Conservation (phyloP, 2,797 vertebrate genomes). For the Sebastes steindachneri region DNA sequence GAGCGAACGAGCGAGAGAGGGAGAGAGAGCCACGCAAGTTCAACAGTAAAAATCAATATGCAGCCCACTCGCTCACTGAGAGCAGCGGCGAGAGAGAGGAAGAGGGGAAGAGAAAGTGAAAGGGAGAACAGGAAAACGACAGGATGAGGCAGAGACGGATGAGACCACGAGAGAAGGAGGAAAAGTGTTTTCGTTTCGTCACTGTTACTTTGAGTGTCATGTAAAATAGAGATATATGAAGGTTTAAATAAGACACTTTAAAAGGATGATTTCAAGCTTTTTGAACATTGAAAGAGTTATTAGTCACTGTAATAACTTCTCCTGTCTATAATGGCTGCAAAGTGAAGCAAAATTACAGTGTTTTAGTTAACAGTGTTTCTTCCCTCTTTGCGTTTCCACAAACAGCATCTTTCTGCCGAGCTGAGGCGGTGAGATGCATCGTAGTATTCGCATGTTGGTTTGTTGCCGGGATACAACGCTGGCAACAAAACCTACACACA, state of each 20-base stretch:
- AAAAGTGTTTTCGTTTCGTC: conserved; percentile 20
- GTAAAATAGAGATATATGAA: background rate
- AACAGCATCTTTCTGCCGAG: background rate
- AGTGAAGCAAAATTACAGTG: background rate
- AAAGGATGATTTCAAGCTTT: background rate
- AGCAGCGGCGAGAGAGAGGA: conserved; percentile 25
- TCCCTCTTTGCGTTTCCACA: no score
- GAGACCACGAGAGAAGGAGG: background rate
- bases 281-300: background rate
- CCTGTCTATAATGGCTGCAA: background rate
- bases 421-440: background rate
- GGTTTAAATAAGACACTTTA: background rate
- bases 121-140: conserved; percentile 32
- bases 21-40: conserved; percentile 64
- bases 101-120: conserved; percentile 41
- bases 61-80: conserved; percentile 72
- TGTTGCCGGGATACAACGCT: conserved; percentile 6
- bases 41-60: conserved; percentile 77
- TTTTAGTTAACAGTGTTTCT: background rate
- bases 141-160: conserved; percentile 39
- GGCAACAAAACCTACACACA: background rate
- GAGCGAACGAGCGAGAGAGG: conserved; percentile 35
- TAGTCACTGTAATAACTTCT: background rate
- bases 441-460: background rate
- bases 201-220: background rate